Conservation (phyloP, 2,888 invertebrate genomes). For the Drosophila histrio region DNA sequence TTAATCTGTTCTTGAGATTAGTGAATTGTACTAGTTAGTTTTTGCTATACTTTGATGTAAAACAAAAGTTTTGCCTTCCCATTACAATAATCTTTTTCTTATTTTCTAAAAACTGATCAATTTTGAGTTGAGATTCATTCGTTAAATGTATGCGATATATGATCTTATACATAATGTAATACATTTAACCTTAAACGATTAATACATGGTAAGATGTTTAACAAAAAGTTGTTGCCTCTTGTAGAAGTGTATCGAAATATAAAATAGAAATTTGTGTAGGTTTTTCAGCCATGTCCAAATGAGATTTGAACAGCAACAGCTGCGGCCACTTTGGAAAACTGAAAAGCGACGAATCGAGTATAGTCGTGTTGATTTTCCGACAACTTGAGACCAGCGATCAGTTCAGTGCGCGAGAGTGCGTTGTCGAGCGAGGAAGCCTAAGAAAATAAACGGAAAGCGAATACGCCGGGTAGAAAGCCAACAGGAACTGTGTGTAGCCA, state of each 20-base stretch:
- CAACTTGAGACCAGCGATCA: conserved; percentile 53
- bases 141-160: no score
- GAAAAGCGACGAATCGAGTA: conserved; percentile 38
- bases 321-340: conserved; percentile 72
- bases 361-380: conserved; percentile 19
- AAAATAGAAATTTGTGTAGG: conserved; percentile 72
- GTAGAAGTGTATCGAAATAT: conserved; percentile 3
- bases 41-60: no score
- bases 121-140: no score
- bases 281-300: conserved; percentile 62
- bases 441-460: conserved; percentile 25
- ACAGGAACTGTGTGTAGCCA: conserved; percentile 69
- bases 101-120: no score
- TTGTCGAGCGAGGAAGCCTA: conserved; percentile 68
- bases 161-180: no score
- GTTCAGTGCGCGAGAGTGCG: conserved; percentile 82
- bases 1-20: no score
- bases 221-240: conserved; percentile 1
- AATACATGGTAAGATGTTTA: background rate
- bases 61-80: no score
- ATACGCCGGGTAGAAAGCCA: conserved; percentile 25
- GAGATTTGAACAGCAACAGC: conserved; percentile 67
- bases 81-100: no score
- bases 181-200: no score
- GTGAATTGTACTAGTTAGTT: no score